Conservation (phyloP, 2,113 vertebrate genomes). For the Oceanodroma tethys region DNA sequence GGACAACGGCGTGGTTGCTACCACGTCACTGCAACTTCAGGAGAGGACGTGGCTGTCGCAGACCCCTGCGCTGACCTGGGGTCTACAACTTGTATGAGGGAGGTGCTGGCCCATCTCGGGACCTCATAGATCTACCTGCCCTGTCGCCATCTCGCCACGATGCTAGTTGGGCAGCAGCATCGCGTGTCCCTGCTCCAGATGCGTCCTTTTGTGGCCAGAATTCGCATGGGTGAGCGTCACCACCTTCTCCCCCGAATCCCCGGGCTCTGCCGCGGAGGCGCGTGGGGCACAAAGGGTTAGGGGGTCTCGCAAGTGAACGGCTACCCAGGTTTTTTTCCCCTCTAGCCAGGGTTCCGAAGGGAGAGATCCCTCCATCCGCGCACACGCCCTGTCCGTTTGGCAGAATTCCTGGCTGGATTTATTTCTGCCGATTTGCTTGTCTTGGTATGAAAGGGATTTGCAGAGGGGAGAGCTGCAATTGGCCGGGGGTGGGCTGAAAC, state of each 20-base stretch:
- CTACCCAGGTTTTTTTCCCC: background rate
- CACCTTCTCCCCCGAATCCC: background rate
- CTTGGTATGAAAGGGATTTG: constrained; percentile 67
- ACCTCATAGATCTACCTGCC: background rate
- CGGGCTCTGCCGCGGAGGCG: accelerated
- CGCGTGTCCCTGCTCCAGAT: accelerated
- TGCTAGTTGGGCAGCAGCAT: background rate
- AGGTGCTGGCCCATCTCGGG: background rate
- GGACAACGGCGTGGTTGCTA: accelerated
- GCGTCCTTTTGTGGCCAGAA: background rate
- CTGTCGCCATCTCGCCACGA: accelerated
- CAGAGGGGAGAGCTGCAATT: constrained; percentile 22
- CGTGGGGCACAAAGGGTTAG: background rate
- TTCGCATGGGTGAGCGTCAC: background rate
- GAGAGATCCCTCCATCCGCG: background rate
- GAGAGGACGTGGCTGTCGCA: background rate
- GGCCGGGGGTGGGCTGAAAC: background rate
- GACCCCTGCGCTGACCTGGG: background rate
- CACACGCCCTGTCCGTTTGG: background rate
- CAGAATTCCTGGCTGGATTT: constrained; percentile 70
- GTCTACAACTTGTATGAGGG: accelerated
- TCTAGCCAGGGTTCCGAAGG: background rate
- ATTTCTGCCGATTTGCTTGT: constrained; percentile 52
- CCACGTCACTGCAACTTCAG: background rate
- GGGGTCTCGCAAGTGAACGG: accelerated